These are phyloP conservation scores for Acanthosepion esculentum DNA, from an alignment of 2,888 invertebrate species.

Conservation along the genomic window DNA sequence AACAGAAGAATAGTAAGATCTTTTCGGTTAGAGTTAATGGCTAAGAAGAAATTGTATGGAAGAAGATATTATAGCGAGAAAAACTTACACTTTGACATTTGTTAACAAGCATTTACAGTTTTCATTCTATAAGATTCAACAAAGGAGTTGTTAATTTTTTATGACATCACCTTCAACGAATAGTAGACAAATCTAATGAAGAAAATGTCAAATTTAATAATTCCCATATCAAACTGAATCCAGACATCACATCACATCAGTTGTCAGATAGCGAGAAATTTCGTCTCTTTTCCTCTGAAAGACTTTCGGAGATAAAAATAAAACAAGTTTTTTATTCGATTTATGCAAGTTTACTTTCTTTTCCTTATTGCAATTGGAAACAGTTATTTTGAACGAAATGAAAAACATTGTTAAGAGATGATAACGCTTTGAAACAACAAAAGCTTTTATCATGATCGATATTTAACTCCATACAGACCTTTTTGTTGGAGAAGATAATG, in stretches of 20 bases:
- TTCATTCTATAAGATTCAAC: not conserved
- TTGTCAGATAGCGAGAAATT: not conserved
- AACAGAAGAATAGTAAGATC: too few species aligned
- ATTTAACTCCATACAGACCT: conserved; percentile 58
- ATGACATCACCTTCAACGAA: not conserved
- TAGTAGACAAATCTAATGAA: not conserved
- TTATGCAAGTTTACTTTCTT: not conserved
- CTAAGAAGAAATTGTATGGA: too few species aligned
- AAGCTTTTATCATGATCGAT: not conserved
- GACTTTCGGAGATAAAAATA: not conserved
- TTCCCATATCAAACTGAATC: not conserved
- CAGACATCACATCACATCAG: not conserved
- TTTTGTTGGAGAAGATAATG: conserved; percentile 66
- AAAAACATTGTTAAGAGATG: too few species aligned
- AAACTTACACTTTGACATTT: too few species aligned
- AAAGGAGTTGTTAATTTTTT: not conserved
- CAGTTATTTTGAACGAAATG: not conserved
- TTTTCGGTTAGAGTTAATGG: too few species aligned
- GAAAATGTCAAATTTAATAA: not conserved
- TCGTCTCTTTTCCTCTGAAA: not conserved
- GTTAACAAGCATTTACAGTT: too few species aligned
- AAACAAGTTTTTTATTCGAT: not conserved
- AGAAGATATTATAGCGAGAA: too few species aligned
- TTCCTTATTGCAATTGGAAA: not conserved
- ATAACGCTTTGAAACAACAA: not conserved